These are phyloP conservation scores for Octodonta nipae DNA, from an alignment of 2,888 invertebrate genomes.

Conservation along the genomic window DNA sequence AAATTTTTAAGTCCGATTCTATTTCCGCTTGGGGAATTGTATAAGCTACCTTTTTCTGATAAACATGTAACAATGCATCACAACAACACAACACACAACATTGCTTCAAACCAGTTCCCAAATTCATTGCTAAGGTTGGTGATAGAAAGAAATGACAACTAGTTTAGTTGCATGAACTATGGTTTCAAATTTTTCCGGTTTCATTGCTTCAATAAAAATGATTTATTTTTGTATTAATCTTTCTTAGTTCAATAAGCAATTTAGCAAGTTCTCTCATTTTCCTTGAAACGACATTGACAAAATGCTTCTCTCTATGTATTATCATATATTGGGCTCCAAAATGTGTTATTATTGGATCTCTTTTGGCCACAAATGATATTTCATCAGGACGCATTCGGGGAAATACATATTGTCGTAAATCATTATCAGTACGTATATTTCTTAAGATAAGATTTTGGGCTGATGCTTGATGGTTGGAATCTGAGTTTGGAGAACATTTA, in stretches of 20 bases:
- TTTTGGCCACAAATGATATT: too few species aligned
- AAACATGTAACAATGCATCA: constrained; percentile 9
- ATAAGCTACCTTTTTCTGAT: neutral
- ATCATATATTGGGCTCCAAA: constrained; percentile 10
- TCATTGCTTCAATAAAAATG: constrained; percentile 7
- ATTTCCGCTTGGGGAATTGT: constrained; percentile 8
- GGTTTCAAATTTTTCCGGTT: constrained; percentile 8
- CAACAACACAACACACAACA: constrained; percentile 19
- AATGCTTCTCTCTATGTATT: constrained; percentile 9
- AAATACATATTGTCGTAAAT: constrained; percentile 8
- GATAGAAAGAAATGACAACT: constrained; percentile 13
- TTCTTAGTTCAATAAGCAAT: constrained; percentile 9
- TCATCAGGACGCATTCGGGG: constrained; percentile 8
- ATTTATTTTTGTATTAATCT: constrained; percentile 6
- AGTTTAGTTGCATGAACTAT: constrained; percentile 8
- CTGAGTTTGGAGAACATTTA: neutral
- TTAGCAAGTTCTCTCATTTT: too few species aligned
- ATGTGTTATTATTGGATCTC: too few species aligned
- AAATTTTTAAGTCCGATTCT: constrained; percentile 15
- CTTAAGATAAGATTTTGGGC: constrained; percentile 6
- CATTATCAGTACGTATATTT: constrained; percentile 4
- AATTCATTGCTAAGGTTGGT: constrained; percentile 17
- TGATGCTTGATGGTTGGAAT: neutral
- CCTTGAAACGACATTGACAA: constrained; percentile 9
- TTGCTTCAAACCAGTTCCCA: constrained; percentile 17